Conservation (phyloP, 2,888 invertebrate species). For the Lepidochrysops patricia region DNA sequence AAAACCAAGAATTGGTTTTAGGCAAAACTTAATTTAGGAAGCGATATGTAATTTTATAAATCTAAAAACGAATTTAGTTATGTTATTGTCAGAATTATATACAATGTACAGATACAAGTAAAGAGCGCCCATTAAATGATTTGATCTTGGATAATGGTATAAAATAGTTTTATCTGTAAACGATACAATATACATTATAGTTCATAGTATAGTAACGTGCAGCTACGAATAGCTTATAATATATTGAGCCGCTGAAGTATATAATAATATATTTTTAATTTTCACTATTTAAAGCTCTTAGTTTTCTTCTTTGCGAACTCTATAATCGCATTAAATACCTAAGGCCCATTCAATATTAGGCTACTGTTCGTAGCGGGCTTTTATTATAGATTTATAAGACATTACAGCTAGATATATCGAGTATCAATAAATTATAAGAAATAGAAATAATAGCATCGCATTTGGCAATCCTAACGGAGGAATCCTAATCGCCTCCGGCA, state of each 20-base stretch:
- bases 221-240: conserved; percentile 67
- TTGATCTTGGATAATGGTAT: conserved; percentile 57
- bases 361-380: conserved; percentile 37
- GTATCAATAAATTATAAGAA: conserved; percentile 49
- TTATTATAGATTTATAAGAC: conserved; percentile 43
- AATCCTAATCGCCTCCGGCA: conserved; percentile 35
- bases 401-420: conserved; percentile 59
- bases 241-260: conserved; percentile 71
- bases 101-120: conserved; percentile 25
- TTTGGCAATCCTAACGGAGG: conserved; percentile 54
- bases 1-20: conserved; percentile 42
- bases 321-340: conserved; percentile 58
- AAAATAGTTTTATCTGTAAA: conserved; percentile 24
- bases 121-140: conserved; percentile 31
- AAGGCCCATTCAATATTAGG: conserved; percentile 36
- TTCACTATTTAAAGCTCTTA: conserved; percentile 76
- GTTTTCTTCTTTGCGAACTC: conserved; percentile 64
- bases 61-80: conserved; percentile 28
- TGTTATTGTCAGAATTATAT: conserved; percentile 42
- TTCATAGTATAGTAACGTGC: conserved; percentile 53
- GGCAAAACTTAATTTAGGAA: conserved; percentile 22
- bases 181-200: conserved; percentile 36
- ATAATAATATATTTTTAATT: conserved; percentile 63
- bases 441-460: conserved; percentile 62
- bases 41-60: conserved; percentile 28